Percentiles rank a stretch among this genome's conserved stretches.
These are phyloP conservation scores for Mesembrinibis cayennensis DNA, from an alignment of 2,113 vertebrate genomes.

Conservation along the genomic window DNA sequence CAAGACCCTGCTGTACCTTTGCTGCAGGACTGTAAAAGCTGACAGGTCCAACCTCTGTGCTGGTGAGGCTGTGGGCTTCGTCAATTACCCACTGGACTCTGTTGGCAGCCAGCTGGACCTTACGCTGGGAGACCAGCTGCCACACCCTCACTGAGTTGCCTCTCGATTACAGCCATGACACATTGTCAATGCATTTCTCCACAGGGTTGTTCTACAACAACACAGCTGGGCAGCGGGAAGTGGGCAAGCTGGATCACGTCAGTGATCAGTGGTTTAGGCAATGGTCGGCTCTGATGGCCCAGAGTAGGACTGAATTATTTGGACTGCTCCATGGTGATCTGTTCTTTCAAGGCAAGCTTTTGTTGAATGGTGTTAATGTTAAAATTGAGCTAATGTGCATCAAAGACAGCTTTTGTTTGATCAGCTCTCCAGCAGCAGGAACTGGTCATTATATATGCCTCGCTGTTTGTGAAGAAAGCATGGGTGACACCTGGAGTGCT, in stretches of 20 bases:
- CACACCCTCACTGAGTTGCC: background rate
- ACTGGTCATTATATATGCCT: background rate
- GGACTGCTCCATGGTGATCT: background rate
- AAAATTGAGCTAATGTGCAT: background rate
- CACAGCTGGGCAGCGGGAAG: background rate
- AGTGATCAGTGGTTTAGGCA: background rate
- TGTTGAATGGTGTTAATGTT: background rate
- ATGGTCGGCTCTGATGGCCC: background rate
- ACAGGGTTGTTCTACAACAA: background rate
- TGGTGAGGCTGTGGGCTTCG: background rate
- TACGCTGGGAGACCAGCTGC: background rate
- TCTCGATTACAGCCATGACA: background rate
- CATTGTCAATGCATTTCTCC: background rate
- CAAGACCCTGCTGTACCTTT: background rate
- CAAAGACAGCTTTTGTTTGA: background rate
- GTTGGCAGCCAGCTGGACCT: background rate
- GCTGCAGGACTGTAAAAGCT: background rate
- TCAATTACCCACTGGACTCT: background rate
- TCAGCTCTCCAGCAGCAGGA: background rate
- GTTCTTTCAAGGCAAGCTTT: background rate
- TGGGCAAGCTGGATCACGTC: background rate
- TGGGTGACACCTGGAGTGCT: accelerated
- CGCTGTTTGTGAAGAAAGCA: background rate
- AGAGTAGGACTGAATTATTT: background rate
- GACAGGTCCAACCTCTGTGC: background rate